These are phyloP conservation scores for Cyprinus carpio DNA, from an alignment of 2,113 vertebrate genomes.

Conservation along the genomic window DNA sequence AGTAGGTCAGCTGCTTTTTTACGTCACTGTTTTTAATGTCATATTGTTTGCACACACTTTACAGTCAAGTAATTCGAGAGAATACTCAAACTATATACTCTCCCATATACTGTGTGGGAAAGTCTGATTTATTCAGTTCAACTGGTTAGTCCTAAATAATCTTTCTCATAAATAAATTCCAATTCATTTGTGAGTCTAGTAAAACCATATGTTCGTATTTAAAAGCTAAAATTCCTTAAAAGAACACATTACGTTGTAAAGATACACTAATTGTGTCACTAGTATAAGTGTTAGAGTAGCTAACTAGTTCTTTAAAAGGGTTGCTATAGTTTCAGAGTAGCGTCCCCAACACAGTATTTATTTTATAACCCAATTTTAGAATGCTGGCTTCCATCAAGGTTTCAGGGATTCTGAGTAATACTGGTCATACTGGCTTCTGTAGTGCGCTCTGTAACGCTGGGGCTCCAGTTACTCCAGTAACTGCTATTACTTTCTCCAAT, in stretches of 20 bases:
- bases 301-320: not conserved
- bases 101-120: not conserved
- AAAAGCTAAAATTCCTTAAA: not conserved
- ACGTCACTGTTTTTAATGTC: not conserved
- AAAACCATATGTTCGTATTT: not conserved
- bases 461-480: conserved; percentile 93
- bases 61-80: not conserved
- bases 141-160: not conserved
- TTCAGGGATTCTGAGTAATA: not conserved
- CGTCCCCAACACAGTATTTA: not conserved
- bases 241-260: no score
- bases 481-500: conserved; percentile 58
- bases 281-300: not conserved
- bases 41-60: not conserved
- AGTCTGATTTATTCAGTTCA: not conserved
- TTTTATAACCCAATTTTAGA: not conserved
- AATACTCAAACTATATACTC: not conserved
- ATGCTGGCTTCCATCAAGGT: not conserved
- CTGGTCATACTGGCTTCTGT: conserved; percentile 82
- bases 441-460: conserved; percentile 72
- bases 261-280: no score
- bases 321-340: not conserved
- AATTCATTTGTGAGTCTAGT: not conserved
- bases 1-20: not conserved
- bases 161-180: not conserved